A percentile compares a stretch with the other conserved stretches of the same genome.
These are phyloP conservation scores for Trichopria drosophilae DNA, from an alignment of 2,888 invertebrate species.

Conservation along the genomic window DNA sequence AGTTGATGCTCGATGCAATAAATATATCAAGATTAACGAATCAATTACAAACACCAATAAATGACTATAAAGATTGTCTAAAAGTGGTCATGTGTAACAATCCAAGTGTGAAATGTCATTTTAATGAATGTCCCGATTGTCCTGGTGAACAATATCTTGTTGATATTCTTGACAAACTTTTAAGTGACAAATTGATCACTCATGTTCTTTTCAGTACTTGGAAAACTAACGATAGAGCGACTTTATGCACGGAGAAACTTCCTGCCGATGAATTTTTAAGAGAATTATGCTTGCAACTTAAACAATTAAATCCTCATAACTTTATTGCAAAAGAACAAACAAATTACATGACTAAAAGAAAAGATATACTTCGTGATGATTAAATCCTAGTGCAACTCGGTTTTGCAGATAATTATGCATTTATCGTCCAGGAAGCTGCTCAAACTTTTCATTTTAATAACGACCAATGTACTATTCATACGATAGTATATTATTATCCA, in stretches of 20 bases:
- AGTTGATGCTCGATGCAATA: conserved; percentile 9
- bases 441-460: conserved; percentile 13
- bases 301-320: conserved; percentile 10
- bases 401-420: conserved; percentile 16
- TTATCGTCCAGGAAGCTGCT: conserved; percentile 6
- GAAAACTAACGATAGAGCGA: too few species aligned
- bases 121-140: conserved; percentile 1
- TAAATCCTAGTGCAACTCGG: conserved; percentile 1
- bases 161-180: neutral
- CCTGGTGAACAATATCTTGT: conserved; percentile 1
- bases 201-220: too few species aligned
- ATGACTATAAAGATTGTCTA: conserved; percentile 12
- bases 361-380: neutral
- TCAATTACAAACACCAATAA: neutral
- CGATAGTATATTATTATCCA: too few species aligned
- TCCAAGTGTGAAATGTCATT: conserved; percentile 13
- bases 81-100: conserved; percentile 1
- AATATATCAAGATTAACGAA: conserved; percentile 10
- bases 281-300: conserved; percentile 4
- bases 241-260: conserved; percentile 5
- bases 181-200: too few species aligned
- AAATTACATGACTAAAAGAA: neutral
- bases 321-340: conserved; percentile 11
- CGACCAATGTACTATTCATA: conserved; percentile 8
- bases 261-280: conserved; percentile 2